Percentiles rank a stretch among this genome's conserved stretches.
phyloP scores from a whole-genome alignment of 2,113 vertebrate genomes.

The Phalacrocorax pelagicus region DNA sequence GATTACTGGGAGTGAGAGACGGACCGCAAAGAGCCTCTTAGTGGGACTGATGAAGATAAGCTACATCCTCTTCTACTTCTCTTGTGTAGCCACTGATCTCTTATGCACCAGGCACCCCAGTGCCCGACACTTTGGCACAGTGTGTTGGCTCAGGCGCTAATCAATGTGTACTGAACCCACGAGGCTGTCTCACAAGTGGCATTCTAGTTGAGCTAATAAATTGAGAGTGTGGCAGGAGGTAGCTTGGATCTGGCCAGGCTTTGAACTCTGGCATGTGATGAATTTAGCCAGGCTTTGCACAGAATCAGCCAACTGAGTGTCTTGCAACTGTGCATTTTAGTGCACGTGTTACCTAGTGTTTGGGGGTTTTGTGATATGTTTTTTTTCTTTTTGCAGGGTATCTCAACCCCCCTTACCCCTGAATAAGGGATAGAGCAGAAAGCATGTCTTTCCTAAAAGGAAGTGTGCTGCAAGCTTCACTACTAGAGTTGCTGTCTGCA shows the following conservation, averaged over 20 bases:
- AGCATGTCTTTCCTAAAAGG: background rate
- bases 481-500: background rate
- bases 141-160: background rate
- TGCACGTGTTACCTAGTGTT: background rate
- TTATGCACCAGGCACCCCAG: too few species aligned
- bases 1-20: background rate
- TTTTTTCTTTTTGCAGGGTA: background rate
- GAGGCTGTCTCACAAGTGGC: background rate
- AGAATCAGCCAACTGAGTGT: background rate
- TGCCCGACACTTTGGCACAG: rapidly evolving
- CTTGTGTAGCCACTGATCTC: background rate
- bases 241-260: background rate
- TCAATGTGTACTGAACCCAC: background rate
- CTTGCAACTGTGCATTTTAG: background rate
- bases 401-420: background rate
- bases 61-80: background rate
- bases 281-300: background rate
- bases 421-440: background rate
- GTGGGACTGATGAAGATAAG: background rate
- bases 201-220: background rate
- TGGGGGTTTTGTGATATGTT: background rate
- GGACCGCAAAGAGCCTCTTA: background rate
- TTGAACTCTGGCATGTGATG: background rate
- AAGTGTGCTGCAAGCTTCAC: background rate
- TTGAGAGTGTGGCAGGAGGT: background rate